Base-by-base conservation (phyloP, 2,888 invertebrate genomes). In the Hermodice carunculata region DNA sequence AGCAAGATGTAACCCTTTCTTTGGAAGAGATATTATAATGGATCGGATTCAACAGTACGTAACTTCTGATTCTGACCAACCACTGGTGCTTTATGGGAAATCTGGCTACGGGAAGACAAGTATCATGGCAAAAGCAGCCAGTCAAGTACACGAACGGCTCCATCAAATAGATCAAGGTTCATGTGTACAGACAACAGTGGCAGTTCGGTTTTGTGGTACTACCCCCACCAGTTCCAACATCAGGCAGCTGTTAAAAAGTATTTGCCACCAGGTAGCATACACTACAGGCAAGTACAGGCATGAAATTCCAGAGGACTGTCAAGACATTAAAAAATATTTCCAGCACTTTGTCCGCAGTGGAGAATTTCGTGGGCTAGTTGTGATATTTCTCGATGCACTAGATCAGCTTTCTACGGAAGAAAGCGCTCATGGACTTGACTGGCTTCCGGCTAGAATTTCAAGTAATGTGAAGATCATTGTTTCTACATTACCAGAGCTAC, bases 51-150 rank as follows among this genome's bases (percentile, higher is more conserved):
- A 31, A 31, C 54, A 67, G n/a, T 79, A 81, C 64, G 32, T 79
- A 14, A 60, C 75, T 0, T 63, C 66, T 3, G 62, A 74, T 11
- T 66, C 71, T 1, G 46, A 66, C n/a, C 64, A 76, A 42, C 76
- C 79, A 2, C 61, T 81, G 14, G 76, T 80, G 2, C 61, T 82
- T 0, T 73, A 75, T 67, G 82, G 80, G 3, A 74, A 75, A 42
- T 77, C 79, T 6, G 82, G 82, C 0, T 75, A 77, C 31, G 71
- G 71, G 6, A 71, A 71, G 28, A 67, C 66, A 17, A 49, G 58
- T 14, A n/a, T 69, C n/a, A 43, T 66, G 58, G 65, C 70, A 1
- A 59, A 68, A 29, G 61, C 64, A 2, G 67, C 70, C 5, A 52
- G 57, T 32, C 6, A 26, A n/a, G 37, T 63, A 1, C 56, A 48